Evolutionary conservation across 2,888 invertebrate genomes (phyloP).

Genomic region (Lithophane leautieri): DNA sequence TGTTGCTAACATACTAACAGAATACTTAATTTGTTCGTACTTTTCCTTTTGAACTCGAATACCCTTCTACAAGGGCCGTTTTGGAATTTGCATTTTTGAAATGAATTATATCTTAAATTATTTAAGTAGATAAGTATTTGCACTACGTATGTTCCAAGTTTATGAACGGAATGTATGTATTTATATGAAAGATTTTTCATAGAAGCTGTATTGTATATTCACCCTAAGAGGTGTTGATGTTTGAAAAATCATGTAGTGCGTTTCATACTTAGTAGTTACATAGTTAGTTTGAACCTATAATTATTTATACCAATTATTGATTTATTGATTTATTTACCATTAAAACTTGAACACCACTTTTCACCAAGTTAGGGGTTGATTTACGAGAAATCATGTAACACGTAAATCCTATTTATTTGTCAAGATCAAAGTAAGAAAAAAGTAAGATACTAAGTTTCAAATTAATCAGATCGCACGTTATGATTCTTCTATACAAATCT

Average conservation of each 20-base stretch:
- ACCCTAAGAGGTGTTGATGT: neutral
- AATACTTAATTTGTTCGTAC: neutral
- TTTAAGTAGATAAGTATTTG: neutral
- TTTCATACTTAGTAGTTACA: too few species aligned
- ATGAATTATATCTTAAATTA: too few species aligned
- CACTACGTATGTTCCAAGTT: neutral
- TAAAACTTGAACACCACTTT: too few species aligned
- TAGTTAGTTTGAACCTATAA: neutral
- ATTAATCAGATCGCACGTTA: too few species aligned
- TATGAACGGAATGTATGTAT: neutral
- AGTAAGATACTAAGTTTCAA: too few species aligned
- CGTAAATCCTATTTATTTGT: neutral
- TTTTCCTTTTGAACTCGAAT: neutral
- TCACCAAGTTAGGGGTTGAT: too few species aligned
- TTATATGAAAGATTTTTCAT: neutral
- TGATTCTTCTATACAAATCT: too few species aligned
- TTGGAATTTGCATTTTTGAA: neutral
- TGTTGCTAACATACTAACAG: neutral
- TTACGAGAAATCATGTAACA: neutral
- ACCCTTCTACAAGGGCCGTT: too few species aligned
- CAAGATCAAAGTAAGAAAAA: too few species aligned
- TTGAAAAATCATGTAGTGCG: neutral
- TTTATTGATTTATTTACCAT: neutral
- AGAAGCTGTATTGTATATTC: neutral
- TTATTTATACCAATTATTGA: neutral